Percentiles rank a stretch among this genome's conserved stretches.
Evolutionary conservation across 1,140 invertebrate genomes (phyloP).

Genomic region (Cydia amplana): DNA sequence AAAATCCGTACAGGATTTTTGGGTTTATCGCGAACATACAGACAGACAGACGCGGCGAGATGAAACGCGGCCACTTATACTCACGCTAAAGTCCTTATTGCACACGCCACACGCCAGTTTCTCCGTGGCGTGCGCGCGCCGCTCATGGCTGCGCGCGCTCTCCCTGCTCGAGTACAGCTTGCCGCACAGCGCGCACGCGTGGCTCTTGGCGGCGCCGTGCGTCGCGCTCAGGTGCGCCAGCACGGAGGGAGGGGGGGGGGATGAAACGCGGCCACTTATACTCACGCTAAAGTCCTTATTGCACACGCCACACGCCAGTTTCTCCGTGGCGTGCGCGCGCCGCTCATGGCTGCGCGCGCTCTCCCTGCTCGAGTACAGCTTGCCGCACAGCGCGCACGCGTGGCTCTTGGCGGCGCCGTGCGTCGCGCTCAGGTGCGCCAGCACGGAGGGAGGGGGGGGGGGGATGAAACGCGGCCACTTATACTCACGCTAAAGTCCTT

Average conservation of each 20-base stretch:
- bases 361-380: slow-evolving; percentile 40
- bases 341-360: slow-evolving; percentile 44
- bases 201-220: too few relatives aligned
- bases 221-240: too few relatives aligned
- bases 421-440: too few relatives aligned
- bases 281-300: slow-evolving; percentile 29
- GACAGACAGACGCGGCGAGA: too few relatives aligned
- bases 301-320: background rate
- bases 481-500: slow-evolving; percentile 30
- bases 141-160: slow-evolving; percentile 43
- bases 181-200: slow-evolving; percentile 41
- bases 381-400: slow-evolving; percentile 41
- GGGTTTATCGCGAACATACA: too few relatives aligned
- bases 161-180: slow-evolving; percentile 44
- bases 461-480: background rate
- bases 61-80: slow-evolving; percentile 28
- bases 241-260: too few relatives aligned
- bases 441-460: too few relatives aligned
- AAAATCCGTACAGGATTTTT: too few relatives aligned
- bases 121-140: slow-evolving; percentile 39
- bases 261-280: background rate
- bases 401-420: too few relatives aligned
- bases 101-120: slow-evolving; percentile 38
- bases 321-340: slow-evolving; percentile 38
- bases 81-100: slow-evolving; percentile 44